Evolutionary conservation across 2,888 invertebrate genomes (phyloP), one percentile per base, ranked within the genome.

Genomic region (Apotomis betuletana): DNA sequence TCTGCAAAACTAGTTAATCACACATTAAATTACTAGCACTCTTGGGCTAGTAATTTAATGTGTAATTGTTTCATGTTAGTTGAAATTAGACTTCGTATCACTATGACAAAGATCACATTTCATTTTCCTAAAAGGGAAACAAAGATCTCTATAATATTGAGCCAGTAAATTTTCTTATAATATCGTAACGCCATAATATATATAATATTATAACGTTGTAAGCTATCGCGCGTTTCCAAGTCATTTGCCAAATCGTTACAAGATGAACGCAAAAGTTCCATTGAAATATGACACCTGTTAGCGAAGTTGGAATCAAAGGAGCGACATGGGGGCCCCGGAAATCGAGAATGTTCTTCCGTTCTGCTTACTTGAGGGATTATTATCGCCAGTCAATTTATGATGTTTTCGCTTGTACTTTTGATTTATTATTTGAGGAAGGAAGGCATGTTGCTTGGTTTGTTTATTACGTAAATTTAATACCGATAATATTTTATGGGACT

Each of bases 201-300:
- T 55, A 61, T 60, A 60, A 52, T 52, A 64, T 59, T 62, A 68
- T 58, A 72, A 72, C 67, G 58, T 68, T 68, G 58, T 72, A 52
- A 72, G 67, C 79, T 84, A 86, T 85, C 83, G 79, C 75, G 68
- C 74, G 77, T 81, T 86, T 86, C 84, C 86, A 76, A 81, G 79
- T 83, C 85, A 86, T 87, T 87, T 83, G 77, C 76, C 80, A 79
- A 79, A 82, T 81, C 76, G 79, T 81, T 81, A 81, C 78, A 79
- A 73, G 75, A 70, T 72, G 70, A 67, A 70, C 77, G 77, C 74
- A 75, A 80, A 80, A 81, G 76, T 81, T 80, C 73, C 68, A 78
- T 80, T 84, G 86, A 85, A 84, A 81, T 85, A 85, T 82, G 83
- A 83, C 81, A 85, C 86, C 86, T 85, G 85, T 80, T 82, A 81